A percentile compares a stretch with the other conserved stretches of the same genome.
These are phyloP conservation scores for Gerris lacustris DNA, from an alignment of 2,888 invertebrate species.

Conservation along the genomic window DNA sequence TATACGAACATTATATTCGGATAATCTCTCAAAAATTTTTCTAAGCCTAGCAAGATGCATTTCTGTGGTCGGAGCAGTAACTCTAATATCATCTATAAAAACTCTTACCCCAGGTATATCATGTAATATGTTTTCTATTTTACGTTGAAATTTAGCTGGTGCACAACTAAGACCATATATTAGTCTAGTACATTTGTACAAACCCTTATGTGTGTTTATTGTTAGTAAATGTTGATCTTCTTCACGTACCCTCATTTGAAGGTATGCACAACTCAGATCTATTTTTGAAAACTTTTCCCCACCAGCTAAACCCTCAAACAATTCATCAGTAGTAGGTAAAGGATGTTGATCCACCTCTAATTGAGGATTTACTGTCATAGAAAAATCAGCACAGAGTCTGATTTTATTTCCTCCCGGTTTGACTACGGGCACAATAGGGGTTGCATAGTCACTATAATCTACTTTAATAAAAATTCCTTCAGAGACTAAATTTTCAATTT, in stretches of 20 bases:
- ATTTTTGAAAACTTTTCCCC: constrained; percentile 20
- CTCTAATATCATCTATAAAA: constrained; percentile 15
- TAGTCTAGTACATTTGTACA: constrained; percentile 33
- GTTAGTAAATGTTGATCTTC: constrained; percentile 33
- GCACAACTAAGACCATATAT: constrained; percentile 34
- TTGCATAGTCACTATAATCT: constrained; percentile 12
- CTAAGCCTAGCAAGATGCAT: constrained; percentile 8
- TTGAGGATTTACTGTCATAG: constrained; percentile 8
- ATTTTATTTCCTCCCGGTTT: constrained; percentile 8
- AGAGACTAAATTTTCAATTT: neutral
- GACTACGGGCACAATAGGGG: constrained; percentile 12
- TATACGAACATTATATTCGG: constrained; percentile 6
- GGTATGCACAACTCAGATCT: constrained; percentile 34
- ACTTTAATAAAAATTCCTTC: neutral
- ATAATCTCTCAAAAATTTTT: constrained; percentile 7
- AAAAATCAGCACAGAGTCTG: constrained; percentile 7
- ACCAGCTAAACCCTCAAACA: constrained; percentile 24
- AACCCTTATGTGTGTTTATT: constrained; percentile 34
- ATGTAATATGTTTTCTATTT: constrained; percentile 29
- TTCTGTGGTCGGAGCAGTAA: constrained; percentile 2
- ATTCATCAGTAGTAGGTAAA: constrained; percentile 20
- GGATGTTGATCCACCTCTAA: constrained; percentile 19
- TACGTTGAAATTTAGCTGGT: constrained; percentile 33
- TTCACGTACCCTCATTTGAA: constrained; percentile 34
- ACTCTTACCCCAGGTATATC: constrained; percentile 14